Conservation (phyloP, 1,140 invertebrate species). For the Drosophila novamexicana region DNA sequence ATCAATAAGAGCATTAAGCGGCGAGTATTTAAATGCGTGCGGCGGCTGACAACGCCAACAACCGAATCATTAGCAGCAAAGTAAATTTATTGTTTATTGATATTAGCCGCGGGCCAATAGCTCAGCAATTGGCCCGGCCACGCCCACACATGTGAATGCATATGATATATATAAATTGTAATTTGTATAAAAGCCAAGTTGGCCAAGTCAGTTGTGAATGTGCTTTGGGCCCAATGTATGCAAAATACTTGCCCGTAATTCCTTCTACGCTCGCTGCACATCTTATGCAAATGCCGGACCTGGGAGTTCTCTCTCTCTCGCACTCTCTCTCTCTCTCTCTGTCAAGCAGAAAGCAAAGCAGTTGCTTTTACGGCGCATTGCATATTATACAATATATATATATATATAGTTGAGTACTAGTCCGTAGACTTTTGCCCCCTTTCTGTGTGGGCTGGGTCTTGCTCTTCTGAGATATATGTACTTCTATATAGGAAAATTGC, state of each 20-base stretch:
- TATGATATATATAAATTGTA: constrained; percentile 11
- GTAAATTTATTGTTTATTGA: constrained; percentile 69
- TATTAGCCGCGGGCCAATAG: constrained; percentile 36
- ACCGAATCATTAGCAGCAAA: constrained; percentile 70
- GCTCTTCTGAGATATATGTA: constrained; percentile 22
- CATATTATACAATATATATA: constrained; percentile 21
- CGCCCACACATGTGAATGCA: neutral
- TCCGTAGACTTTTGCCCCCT: neutral
- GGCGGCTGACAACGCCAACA: constrained; percentile 35
- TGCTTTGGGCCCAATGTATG: constrained; percentile 42
- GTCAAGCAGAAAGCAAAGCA: constrained; percentile 51
- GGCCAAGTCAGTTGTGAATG: constrained; percentile 18
- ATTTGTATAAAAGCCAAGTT: constrained; percentile 22
- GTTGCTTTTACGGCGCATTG: constrained; percentile 40
- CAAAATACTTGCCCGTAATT: constrained; percentile 59
- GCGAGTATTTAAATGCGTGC: constrained; percentile 16
- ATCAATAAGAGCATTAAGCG: constrained; percentile 51
- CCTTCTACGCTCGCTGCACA: constrained; percentile 40
- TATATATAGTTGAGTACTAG: constrained; percentile 3
- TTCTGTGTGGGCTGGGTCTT: constrained; percentile 39
- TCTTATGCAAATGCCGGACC: constrained; percentile 60
- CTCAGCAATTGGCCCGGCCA: constrained; percentile 6
- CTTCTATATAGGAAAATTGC: constrained; percentile 63
- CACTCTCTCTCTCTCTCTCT: constrained; percentile 42
- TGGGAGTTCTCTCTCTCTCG: neutral